These are phyloP conservation scores for Eucidaris tribuloides DNA, from an alignment of 35 echinoderm and acorn worm genomes.

Conservation along the genomic window DNA sequence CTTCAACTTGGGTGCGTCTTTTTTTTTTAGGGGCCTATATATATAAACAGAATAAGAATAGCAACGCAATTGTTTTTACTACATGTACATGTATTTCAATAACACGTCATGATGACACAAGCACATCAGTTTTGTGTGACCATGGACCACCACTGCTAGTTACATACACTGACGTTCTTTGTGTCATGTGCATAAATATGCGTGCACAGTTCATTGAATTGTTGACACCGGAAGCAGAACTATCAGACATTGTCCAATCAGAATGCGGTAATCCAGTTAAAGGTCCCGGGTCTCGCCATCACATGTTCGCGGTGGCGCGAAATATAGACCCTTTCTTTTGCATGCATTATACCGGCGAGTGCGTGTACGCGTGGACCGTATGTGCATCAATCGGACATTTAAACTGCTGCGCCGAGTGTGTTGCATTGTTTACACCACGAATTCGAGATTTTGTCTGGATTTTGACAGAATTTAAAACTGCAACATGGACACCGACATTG, in stretches of 20 bases:
- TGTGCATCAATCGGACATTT: background rate
- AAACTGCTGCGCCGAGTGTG: background rate
- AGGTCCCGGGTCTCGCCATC: constrained; percentile 17
- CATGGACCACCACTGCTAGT: too few relatives aligned
- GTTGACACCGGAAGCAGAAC: too few relatives aligned
- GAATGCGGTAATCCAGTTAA: background rate
- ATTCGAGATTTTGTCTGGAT: background rate
- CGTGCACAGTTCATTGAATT: too few relatives aligned
- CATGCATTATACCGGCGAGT: background rate
- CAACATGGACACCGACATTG: constrained; percentile 74
- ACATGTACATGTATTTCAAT: too few relatives aligned
- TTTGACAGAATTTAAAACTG: background rate
- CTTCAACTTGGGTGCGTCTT: too few relatives aligned
- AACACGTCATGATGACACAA: too few relatives aligned
- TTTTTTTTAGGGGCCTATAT: too few relatives aligned
- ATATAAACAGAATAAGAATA: too few relatives aligned
- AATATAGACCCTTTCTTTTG: background rate
- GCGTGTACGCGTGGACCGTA: background rate
- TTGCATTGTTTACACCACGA: background rate
- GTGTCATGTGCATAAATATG: too few relatives aligned
- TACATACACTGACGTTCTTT: too few relatives aligned
- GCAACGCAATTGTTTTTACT: too few relatives aligned
- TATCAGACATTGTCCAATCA: constrained; percentile 19
- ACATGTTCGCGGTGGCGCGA: constrained; percentile 22
- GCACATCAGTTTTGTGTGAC: too few relatives aligned